Base-by-base conservation (phyloP, 2,113 vertebrate genomes). In the Taurulus bubalis region DNA sequence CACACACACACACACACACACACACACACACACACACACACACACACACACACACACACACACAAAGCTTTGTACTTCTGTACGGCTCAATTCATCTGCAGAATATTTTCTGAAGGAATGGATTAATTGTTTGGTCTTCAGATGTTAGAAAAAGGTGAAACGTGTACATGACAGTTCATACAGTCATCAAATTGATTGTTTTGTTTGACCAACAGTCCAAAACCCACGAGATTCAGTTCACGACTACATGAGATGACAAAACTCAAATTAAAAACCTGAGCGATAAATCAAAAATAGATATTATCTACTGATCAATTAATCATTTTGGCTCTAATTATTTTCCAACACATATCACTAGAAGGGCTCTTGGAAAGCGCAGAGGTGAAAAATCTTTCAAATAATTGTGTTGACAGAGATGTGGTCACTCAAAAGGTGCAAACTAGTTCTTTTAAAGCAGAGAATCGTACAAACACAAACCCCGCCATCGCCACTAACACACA, bases 1-100 rank as follows among this genome's bases (percentile, higher is more conserved):
- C 67, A 83, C 15, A 34, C 53, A 38, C 36, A 38, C 36, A 38
- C 36, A n/a, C n/a, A n/a, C n/a, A n/a, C n/a, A n/a, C n/a, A n/a
- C n/a, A n/a, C n/a, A n/a, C n/a, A n/a, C n/a, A n/a, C n/a, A n/a
- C n/a, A n/a, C n/a, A n/a, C n/a, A n/a, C n/a, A n/a, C n/a, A n/a
- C n/a, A n/a, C n/a, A n/a, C n/a, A n/a, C n/a, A n/a, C n/a, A n/a
- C n/a, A n/a, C n/a, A n/a, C n/a, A n/a, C n/a, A n/a, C n/a, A n/a
- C n/a, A n/a, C n/a, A n/a, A n/a, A n/a, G n/a, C n/a, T n/a, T n/a
- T n/a, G n/a, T n/a, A n/a, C n/a, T n/a, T n/a, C n/a, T n/a, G n/a
- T n/a, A n/a, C n/a, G n/a, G n/a, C n/a, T n/a, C n/a, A n/a, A n/a
- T n/a, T n/a, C n/a, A n/a, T n/a, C n/a, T n/a, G n/a, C 2, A 20